A percentile compares a stretch with the other conserved stretches of the same genome.
These are phyloP conservation scores for Thryonomys swinderianus DNA, from an alignment of 2,113 vertebrate genomes.

Conservation along the genomic window DNA sequence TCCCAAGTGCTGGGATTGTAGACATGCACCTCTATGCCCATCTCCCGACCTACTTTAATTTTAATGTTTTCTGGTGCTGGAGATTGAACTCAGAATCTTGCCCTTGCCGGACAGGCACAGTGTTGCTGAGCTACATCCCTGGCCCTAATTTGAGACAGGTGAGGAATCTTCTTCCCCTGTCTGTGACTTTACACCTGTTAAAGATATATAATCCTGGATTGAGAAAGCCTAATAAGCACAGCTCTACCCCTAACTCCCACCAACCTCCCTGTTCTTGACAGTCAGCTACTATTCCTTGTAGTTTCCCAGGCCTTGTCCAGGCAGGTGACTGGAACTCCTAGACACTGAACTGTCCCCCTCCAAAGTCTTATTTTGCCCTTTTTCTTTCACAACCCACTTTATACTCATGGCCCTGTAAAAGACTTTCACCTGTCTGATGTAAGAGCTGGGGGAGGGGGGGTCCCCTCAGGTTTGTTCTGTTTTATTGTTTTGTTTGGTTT, in stretches of 20 bases:
- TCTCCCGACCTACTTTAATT: background rate
- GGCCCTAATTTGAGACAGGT: background rate
- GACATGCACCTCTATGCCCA: background rate
- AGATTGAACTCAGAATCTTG: too few species aligned
- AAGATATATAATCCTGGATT: background rate
- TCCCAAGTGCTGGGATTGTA: background rate
- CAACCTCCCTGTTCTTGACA: background rate
- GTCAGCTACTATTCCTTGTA: background rate
- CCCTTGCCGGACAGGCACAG: too few species aligned
- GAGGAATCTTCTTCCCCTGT: background rate
- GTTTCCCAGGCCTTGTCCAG: background rate
- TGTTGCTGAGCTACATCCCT: too few species aligned
- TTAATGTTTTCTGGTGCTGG: background rate
- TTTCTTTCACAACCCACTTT: background rate
- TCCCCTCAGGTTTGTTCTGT: background rate
- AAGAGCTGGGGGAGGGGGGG: background rate
- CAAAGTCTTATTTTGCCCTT: background rate
- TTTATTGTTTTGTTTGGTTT: background rate
- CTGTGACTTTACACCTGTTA: background rate
- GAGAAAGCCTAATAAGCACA: background rate
- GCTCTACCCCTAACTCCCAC: background rate
- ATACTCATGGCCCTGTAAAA: background rate
- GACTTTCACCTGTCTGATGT: background rate
- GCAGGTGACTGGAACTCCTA: background rate
- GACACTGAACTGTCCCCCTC: background rate